A percentile compares a stretch with the other conserved stretches of the same genome.
These are phyloP conservation scores for Heliconius aoede DNA, from an alignment of 2,888 invertebrate species.

Conservation along the genomic window DNA sequence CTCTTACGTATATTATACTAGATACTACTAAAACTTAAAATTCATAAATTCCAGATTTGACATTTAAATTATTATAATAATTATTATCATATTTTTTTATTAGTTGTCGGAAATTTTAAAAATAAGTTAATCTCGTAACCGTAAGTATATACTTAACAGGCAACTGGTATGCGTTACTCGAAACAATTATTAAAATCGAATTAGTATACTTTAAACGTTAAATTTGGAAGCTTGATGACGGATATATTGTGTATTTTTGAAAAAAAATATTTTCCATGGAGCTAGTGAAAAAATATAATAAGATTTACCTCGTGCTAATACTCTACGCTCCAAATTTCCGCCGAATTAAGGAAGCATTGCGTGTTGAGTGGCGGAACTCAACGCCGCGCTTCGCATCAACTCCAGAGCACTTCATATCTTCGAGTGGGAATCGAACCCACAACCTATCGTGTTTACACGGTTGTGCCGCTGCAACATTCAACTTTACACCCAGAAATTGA, in stretches of 20 bases:
- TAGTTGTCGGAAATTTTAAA: too few species aligned
- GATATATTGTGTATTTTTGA: too few species aligned
- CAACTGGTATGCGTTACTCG: too few species aligned
- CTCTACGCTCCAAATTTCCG: not conserved
- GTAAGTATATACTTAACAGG: too few species aligned
- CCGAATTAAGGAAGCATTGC: not conserved
- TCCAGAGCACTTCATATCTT: too few species aligned
- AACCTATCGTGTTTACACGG: not conserved
- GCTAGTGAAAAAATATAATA: not conserved
- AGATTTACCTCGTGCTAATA: not conserved
- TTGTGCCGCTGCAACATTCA: not conserved
- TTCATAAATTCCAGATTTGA: not conserved
- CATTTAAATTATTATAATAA: not conserved
- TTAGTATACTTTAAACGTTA: too few species aligned
- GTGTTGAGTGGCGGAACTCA: not conserved
- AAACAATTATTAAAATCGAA: too few species aligned
- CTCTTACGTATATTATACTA: not conserved
- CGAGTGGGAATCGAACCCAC: not conserved
- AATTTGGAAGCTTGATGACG: too few species aligned
- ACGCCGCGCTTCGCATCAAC: too few species aligned
- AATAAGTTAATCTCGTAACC: too few species aligned
- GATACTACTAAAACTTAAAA: not conserved
- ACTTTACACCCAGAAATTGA: slow-evolving; percentile 33
- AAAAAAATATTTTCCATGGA: too few species aligned
- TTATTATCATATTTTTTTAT: too few species aligned